A percentile compares a stretch with the other conserved stretches of the same genome.
phyloP scores from a whole-genome alignment of 2,113 vertebrate genomes.

The Cinclus cinclus region DNA sequence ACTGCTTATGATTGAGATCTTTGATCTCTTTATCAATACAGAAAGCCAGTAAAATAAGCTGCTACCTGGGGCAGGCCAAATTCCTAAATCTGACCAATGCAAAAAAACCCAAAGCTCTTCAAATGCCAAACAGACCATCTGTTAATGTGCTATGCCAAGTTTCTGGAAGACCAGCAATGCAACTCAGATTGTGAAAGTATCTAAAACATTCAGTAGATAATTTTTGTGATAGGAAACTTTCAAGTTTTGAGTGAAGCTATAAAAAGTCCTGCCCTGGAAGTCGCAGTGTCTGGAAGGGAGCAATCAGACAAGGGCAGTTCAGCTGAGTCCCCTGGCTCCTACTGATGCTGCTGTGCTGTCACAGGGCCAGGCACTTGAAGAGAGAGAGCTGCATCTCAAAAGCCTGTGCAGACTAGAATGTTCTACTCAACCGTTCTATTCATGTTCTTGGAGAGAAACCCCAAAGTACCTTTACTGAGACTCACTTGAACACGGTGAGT shows the following conservation, averaged over 20 bases:
- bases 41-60: neutral
- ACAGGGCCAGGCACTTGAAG: neutral
- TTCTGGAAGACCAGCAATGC: neutral
- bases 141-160: neutral
- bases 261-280: neutral
- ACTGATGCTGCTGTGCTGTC: neutral
- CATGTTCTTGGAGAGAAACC: neutral
- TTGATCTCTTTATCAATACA: neutral
- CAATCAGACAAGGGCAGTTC: neutral
- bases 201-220: neutral
- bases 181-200: neutral
- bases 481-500: neutral
- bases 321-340: neutral
- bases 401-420: neutral
- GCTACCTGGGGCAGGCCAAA: neutral
- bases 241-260: neutral
- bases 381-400: neutral
- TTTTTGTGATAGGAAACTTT: neutral
- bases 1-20: neutral
- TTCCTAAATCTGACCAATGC: neutral
- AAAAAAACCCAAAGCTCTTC: neutral
- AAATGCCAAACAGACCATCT: neutral
- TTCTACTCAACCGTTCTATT: neutral
- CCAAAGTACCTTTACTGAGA: neutral
- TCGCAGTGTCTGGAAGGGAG: neutral